phyloP scores from a whole-genome alignment of 2,113 vertebrate genomes.

The Casuarius casuarius region DNA sequence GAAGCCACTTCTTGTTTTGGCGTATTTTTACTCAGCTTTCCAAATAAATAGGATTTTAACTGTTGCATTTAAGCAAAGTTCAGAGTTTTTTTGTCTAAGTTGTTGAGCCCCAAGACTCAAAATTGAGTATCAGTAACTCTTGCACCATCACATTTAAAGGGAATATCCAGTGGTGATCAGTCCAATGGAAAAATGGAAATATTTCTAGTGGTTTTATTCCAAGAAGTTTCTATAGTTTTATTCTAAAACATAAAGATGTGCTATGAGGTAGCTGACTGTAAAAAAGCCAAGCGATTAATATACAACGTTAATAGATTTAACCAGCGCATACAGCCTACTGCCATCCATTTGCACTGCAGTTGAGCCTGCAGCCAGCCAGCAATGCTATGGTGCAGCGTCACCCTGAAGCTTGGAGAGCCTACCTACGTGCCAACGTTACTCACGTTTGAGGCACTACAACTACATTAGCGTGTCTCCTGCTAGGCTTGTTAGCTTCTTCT shows the following conservation, averaged over 20 bases:
- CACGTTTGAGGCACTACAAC: too few relatives aligned
- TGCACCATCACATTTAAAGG: too few relatives aligned
- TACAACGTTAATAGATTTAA: neutral
- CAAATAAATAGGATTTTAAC: neutral
- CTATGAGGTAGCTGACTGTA: neutral
- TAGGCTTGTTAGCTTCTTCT: neutral
- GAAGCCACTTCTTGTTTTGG: neutral
- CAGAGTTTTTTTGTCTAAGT: accelerated
- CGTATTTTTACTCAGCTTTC: neutral
- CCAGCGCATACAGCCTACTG: accelerated
- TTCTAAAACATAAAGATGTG: neutral
- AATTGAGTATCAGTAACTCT: neutral
- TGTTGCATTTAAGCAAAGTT: neutral
- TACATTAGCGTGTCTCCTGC: neutral
- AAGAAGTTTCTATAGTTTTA: neutral
- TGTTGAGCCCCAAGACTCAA: neutral
- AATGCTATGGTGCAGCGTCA: neutral
- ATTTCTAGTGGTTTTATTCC: neutral
- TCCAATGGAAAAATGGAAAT: neutral
- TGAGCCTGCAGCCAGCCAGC: neutral
- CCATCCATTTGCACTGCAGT: neutral
- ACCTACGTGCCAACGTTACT: accelerated
- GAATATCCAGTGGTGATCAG: neutral
- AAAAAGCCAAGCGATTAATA: neutral
- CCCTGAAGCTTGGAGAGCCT: neutral